Conservation (phyloP, 2,113 vertebrate species). For the Sturnira hondurensis region DNA sequence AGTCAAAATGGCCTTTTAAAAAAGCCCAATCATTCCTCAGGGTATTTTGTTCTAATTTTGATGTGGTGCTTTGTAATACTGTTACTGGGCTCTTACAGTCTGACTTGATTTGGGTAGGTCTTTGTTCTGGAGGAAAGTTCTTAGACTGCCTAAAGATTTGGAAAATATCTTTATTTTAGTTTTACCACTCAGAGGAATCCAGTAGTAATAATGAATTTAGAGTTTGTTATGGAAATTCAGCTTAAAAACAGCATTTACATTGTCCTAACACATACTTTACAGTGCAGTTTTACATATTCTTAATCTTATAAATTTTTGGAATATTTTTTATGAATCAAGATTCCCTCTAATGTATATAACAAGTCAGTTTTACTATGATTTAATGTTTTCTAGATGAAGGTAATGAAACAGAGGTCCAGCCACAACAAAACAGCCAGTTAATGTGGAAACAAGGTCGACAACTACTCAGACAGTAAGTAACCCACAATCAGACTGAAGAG, state of each 20-base stretch:
- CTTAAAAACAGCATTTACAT: slow-evolving; percentile 15
- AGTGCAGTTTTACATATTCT: not conserved
- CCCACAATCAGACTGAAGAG: not conserved
- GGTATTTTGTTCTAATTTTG: not conserved
- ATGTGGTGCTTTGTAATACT: not conserved
- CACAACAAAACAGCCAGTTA: slow-evolving; percentile 95
- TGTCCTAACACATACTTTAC: not conserved
- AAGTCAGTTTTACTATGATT: slow-evolving; percentile 53
- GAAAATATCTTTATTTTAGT: slow-evolving; percentile 8
- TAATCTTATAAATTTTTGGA: not conserved
- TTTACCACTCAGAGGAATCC: not conserved
- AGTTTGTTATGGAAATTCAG: not conserved
- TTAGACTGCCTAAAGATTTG: not conserved
- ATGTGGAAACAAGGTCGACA: slow-evolving; percentile 99
- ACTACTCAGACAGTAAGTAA: slow-evolving; percentile 96
- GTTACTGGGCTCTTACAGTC: not conserved
- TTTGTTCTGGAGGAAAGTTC: not conserved
- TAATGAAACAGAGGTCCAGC: slow-evolving; percentile 92
- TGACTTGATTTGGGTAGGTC: not conserved
- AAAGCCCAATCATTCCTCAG: not conserved
- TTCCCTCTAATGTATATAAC: slow-evolving; percentile 21
- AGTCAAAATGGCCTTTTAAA: not conserved
- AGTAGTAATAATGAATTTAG: slow-evolving; percentile 1
- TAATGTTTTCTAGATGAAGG: slow-evolving; percentile 92
- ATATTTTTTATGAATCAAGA: slow-evolving; percentile 1